Evolutionary conservation across 2,797 vertebrate species (phyloP).

Genomic region (Botia kubotai): DNA sequence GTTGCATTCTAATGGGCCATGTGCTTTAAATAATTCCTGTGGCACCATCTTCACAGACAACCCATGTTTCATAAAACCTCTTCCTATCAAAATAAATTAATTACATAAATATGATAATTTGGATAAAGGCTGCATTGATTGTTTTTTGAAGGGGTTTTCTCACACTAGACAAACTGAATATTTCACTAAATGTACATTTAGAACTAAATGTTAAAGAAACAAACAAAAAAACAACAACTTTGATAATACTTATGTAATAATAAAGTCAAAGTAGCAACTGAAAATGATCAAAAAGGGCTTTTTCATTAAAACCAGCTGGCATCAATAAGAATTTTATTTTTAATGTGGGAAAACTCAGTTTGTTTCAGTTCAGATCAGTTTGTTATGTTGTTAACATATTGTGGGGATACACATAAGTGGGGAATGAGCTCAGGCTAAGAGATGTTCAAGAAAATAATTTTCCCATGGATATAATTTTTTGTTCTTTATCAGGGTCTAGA

Average conservation of each 20-base stretch:
- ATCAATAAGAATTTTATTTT: not conserved
- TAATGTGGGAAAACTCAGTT: not conserved
- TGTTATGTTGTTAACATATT: not conserved
- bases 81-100: not conserved
- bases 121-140: not conserved
- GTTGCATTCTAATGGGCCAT: not conserved
- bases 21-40: slow-evolving; percentile 11
- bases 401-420: not conserved
- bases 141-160: not conserved
- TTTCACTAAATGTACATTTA: not conserved
- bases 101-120: not conserved
- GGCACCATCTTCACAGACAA: slow-evolving; percentile 29
- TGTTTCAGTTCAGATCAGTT: too few species aligned
- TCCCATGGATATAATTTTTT: not conserved
- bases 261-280: not conserved
- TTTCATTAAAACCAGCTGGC: too few species aligned
- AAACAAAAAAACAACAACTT: not conserved
- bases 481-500: not conserved
- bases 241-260: too few species aligned
- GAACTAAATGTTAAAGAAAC: not conserved
- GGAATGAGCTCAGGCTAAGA: not conserved
- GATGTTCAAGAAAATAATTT: not conserved
- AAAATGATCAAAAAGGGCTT: too few species aligned
- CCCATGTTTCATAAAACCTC: not conserved
- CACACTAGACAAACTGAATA: not conserved